These are phyloP conservation scores for Parasteatoda lunata DNA, from an alignment of 2,888 invertebrate genomes.

Conservation along the genomic window DNA sequence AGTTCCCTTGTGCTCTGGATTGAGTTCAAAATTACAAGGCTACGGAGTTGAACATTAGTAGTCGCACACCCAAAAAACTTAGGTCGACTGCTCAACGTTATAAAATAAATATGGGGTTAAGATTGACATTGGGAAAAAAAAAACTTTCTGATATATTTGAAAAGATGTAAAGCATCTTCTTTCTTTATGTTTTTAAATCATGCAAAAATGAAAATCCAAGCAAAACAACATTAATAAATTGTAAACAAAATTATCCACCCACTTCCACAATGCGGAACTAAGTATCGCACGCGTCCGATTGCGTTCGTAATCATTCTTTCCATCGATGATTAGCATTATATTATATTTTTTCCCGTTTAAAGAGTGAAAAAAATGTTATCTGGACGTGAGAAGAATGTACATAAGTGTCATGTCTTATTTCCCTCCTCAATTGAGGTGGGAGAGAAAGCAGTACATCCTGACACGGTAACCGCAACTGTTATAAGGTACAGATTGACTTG, in stretches of 20 bases:
- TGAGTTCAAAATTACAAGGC: too few species aligned
- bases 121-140: too few species aligned
- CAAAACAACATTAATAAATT: too few species aligned
- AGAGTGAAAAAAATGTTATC: background rate
- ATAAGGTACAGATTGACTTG: slow-evolving; percentile 8
- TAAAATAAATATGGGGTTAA: too few species aligned
- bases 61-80: too few species aligned
- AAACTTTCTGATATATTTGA: too few species aligned
- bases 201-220: too few species aligned
- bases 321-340: background rate
- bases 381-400: background rate
- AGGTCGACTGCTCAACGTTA: too few species aligned
- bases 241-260: background rate
- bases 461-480: slow-evolving; percentile 21
- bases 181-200: too few species aligned
- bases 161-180: too few species aligned
- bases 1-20: too few species aligned
- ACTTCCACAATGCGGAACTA: background rate
- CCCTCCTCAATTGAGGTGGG: background rate
- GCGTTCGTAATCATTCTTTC: background rate
- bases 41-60: too few species aligned
- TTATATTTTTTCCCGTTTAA: background rate
- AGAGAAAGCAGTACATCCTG: slow-evolving; percentile 47
- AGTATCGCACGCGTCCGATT: background rate
- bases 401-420: slow-evolving; percentile 7